Conservation (phyloP, 2,113 vertebrate species). For the Pseudolaguvia tuberculata region DNA sequence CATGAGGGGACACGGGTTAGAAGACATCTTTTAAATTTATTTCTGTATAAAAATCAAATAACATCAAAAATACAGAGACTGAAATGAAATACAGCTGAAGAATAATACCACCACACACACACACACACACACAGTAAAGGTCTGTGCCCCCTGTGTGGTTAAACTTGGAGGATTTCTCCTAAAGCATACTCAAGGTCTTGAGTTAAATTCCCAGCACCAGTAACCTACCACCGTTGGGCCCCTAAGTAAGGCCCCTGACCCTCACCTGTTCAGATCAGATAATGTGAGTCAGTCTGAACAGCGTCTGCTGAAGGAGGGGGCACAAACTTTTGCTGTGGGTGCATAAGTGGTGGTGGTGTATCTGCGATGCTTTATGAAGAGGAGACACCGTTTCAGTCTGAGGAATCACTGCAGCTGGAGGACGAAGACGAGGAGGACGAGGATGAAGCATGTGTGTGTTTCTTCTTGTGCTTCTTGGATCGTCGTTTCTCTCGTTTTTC, state of each 20-base stretch:
- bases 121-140: neutral
- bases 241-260: too few relatives aligned
- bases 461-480: conserved; percentile 80
- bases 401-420: conserved; percentile 71
- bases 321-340: neutral
- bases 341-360: too few relatives aligned
- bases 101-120: neutral
- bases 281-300: too few relatives aligned
- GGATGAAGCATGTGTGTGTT: conserved; percentile 63
- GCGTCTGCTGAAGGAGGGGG: neutral
- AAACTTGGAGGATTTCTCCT: too few relatives aligned
- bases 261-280: too few relatives aligned
- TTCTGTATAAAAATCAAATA: conserved; percentile 22
- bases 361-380: neutral
- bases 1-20: too few relatives aligned
- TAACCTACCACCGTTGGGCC: too few relatives aligned
- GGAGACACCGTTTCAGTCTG: conserved; percentile 61
- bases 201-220: too few relatives aligned
- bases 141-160: neutral
- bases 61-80: neutral
- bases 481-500: conserved; percentile 73
- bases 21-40: too few relatives aligned
- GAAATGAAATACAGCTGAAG: neutral
- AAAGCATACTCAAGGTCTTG: too few relatives aligned
- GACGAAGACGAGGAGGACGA: conserved; percentile 60